Evolutionary conservation across 2,888 invertebrate genomes (phyloP).

Genomic region (Lepetodrilus schrolli): DNA sequence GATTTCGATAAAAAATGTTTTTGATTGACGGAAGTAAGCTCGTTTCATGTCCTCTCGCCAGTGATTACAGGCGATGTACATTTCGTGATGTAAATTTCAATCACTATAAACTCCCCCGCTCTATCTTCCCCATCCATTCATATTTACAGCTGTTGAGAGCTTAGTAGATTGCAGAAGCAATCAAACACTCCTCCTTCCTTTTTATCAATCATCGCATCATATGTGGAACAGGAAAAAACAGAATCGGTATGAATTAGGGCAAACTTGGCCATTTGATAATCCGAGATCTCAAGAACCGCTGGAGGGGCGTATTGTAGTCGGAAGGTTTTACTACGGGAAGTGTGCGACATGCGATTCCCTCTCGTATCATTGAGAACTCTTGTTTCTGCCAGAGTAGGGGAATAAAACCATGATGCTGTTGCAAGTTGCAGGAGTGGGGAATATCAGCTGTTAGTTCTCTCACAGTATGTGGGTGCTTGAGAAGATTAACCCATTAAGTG

Average conservation of each 20-base stretch:
- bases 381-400: too few species aligned
- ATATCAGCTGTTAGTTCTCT: too few species aligned
- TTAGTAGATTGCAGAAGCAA: neutral
- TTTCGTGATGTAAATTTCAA: neutral
- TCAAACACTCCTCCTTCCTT: neutral
- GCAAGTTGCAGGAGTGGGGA: too few species aligned
- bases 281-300: neutral
- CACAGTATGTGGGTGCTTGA: too few species aligned
- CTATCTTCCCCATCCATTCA: too few species aligned
- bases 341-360: too few species aligned
- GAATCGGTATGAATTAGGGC: neutral
- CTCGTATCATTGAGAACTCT: too few species aligned
- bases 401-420: too few species aligned
- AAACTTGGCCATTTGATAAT: slow-evolving; percentile 19
- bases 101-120: neutral
- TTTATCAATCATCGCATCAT: slow-evolving; percentile 11
- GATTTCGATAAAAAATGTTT: neutral
- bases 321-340: neutral
- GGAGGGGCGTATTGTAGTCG: neutral
- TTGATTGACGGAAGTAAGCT: neutral
- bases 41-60: neutral
- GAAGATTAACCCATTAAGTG: too few species aligned
- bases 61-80: neutral
- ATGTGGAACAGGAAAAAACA: neutral
- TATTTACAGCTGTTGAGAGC: slow-evolving; percentile 8